Evolutionary conservation across 2,888 invertebrate species (phyloP), one percentile per base, ranked within the genome.

Genomic region (Phymatocera aterrima): DNA sequence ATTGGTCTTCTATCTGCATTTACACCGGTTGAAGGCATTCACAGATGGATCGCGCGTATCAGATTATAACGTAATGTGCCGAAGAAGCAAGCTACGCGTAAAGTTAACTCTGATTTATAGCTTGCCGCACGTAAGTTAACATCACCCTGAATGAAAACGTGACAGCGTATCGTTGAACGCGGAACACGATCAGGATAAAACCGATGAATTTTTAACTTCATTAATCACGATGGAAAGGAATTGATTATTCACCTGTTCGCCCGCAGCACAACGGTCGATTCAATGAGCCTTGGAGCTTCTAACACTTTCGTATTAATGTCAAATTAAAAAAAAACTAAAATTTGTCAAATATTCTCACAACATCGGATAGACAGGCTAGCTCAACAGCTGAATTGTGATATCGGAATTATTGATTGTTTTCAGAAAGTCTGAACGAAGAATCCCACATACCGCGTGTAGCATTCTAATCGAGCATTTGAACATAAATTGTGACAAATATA

Each of bases 291-390:
- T 77, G 3, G 3, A 18, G 64, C 43, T 31, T 24, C 21, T 68
- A 60, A 43, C 57, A 64, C 57, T 78, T 46, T 65, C 51, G 57
- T 57, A 37, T 57, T 21, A 12, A 78, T 68, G 77, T 24, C 51
- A 54, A 61, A 46, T 74, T 34, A 5, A 64, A n/a, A n/a, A 51
- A 54, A 43, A 57, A 61, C 78, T 65, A 78, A 65, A 75, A 75
- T 75, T 75, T 75, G n/a, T 75, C 75, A 18, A 10, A 43, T 40
- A 60, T 40, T 60, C 21, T 75, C 31, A 60, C 54, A 43, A 40
- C 75, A 40, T 57, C 40, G 28, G 51, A 75, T 75, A 43, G 57
- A 28, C 75, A 57, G 75, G 57, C 75, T 57, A 40, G n/a, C 15
- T 40, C n/a, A 60, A 75, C 60, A 75, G 31, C 57, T 37, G 75